Base-by-base conservation (phyloP, 2,113 vertebrate species). In the Perognathus longimembris region DNA sequence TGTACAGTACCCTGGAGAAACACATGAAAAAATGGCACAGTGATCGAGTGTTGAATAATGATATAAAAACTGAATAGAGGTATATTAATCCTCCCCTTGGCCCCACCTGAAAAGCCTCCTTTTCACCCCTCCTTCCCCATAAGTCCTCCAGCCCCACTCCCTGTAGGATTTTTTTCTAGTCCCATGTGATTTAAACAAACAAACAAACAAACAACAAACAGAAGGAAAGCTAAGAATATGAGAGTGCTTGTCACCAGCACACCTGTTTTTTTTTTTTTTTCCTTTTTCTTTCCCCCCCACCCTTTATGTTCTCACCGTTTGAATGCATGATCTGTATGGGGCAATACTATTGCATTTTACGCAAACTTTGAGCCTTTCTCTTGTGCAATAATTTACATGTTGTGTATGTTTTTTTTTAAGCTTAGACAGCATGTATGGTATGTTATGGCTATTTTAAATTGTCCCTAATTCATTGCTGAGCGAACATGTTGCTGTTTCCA, bases 321-420 rank as follows among this genome's bases (percentile, higher is more conserved):
- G 99, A 99, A 99, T 99, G 99, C 99, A 99, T 99, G 99, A 99
- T 99, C 98, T 99, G 99, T 99, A 99, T 99, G 99, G 99, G 99
- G 99, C 99, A 99, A 99, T 99, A 99, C 98, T 99, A 98, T 99
- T 99, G 99, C 99, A 99, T 99, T 99, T 98, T 99, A 99, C 99
- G 99, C 99, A 99, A 99, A 99, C 99, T 99, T 99, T 98, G 98
- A 99, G 99, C 99, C 99, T 99, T 99, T 99, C 99, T 99, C 99
- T 99, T 99, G 99, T 99, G 99, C 99, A 99, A 99, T 99, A 99
- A 99, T 99, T 99, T 99, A 99, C 99, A 99, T 99, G 99, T 99
- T 98, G 99, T 99, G 99, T 99, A 99, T 99, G 98, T 99, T 99
- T 98, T 97, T 98, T 93, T 98, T 98, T 98, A 98, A 97, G 98